A percentile compares a stretch with the other conserved stretches of the same genome.
Conservation (phyloP, 1,140 invertebrate genomes). For the Pogonus chalceus region DNA sequence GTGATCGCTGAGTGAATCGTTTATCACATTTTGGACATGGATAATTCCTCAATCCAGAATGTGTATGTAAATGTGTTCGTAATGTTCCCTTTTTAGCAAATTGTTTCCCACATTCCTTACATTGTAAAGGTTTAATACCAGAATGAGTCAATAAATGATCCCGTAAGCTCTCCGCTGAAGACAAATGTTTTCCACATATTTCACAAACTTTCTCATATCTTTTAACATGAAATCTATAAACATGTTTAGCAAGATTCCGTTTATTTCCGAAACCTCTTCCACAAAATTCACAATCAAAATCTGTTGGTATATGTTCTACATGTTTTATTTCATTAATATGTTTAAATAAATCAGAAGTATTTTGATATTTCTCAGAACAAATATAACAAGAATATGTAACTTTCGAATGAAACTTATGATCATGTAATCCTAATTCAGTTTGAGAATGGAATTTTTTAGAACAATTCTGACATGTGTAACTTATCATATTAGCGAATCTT, state of each 20-base stretch:
- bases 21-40: constrained; percentile 40
- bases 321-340: constrained; percentile 19
- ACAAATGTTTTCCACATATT: constrained; percentile 26
- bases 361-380: constrained; percentile 18
- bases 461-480: not conserved
- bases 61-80: constrained; percentile 46
- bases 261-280: not conserved
- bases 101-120: constrained; percentile 42
- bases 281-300: not conserved
- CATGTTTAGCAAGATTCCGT: not conserved
- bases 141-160: constrained; percentile 84
- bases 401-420: not conserved
- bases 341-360: constrained; percentile 5
- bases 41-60: constrained; percentile 50
- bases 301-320: not conserved
- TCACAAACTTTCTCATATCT: constrained; percentile 17
- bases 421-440: not conserved
- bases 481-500: no score
- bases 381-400: constrained; percentile 13
- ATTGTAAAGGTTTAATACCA: constrained; percentile 62
- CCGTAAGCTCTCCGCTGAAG: constrained; percentile 34
- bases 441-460: not conserved
- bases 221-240: not conserved
- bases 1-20: constrained; percentile 17
- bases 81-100: constrained; percentile 42